Percentiles rank a stretch among this genome's conserved stretches.
phyloP scores from a whole-genome alignment of 2,797 vertebrate species.

The Rhabdomys pumilio region DNA sequence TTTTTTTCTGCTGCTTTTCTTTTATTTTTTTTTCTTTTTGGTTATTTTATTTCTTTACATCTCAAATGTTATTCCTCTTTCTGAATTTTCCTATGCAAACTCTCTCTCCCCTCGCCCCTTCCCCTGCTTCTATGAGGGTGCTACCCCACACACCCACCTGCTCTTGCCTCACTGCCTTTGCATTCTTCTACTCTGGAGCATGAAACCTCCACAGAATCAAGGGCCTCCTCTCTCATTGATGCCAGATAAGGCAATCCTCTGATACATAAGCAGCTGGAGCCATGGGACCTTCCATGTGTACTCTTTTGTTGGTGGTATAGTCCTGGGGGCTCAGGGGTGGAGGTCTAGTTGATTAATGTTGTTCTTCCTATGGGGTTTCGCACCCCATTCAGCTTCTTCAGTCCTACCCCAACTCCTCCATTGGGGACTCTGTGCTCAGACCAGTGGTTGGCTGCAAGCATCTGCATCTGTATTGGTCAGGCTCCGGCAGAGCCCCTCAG shows the following conservation, averaged over 20 bases:
- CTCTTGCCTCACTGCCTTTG: neutral
- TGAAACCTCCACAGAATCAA: neutral
- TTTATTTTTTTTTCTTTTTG: too few relatives aligned
- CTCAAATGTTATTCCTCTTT: neutral
- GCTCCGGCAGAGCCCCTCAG: too few relatives aligned
- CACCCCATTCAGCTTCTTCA: too few relatives aligned
- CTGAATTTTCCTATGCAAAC: too few relatives aligned
- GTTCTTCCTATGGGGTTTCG: too few relatives aligned
- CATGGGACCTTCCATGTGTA: neutral
- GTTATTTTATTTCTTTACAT: neutral
- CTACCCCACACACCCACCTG: neutral
- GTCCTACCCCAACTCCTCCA: too few relatives aligned
- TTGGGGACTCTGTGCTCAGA: too few relatives aligned
- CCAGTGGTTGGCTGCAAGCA: too few relatives aligned
- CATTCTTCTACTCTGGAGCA: neutral
- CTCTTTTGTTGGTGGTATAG: too few relatives aligned
- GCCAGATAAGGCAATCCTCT: neutral
- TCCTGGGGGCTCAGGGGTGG: too few relatives aligned
- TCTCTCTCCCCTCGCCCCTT: rapidly evolving
- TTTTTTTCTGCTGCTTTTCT: neutral
- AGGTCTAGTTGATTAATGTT: too few relatives aligned
- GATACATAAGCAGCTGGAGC: neutral
- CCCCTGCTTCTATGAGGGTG: neutral
- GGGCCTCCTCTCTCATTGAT: neutral
- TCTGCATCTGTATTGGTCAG: too few relatives aligned